Base-by-base conservation (phyloP, 2,797 vertebrate genomes). In the Eutrigla gurnardus region DNA sequence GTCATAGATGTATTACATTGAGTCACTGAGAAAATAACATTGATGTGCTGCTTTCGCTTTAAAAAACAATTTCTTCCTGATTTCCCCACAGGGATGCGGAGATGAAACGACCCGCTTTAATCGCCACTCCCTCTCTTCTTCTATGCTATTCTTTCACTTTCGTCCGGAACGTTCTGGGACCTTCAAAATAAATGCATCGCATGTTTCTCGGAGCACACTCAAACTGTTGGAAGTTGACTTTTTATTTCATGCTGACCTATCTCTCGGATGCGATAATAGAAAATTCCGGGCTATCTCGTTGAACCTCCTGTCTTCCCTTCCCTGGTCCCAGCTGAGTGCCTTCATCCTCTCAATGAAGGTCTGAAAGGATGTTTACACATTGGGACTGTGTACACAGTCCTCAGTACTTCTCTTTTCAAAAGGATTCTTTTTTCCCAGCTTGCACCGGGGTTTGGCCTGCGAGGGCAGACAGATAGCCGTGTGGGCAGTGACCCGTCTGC, bases 331-430 rank as follows among this genome's bases (percentile, higher is more conserved):
- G 79, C 71, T 81, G 88, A 85, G 78, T 61, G 86, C 81, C 86
- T 91, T 91, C 86, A 84, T 85, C 83, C 69, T 90, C 82, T 80
- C 76, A 65, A 52, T 72, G 59, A 91, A 81, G 85, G 80, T 79
- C 67, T 80, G 86, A 91, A 89, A 81, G 80, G 72, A 76, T 91
- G 87, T 91, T 94, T 92, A 87, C 89, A 88, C 84, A 84, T 66
- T 14, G 65, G 73, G 73, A 66, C 69, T 85, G 78, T 84, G 75
- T 73, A 77, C 77, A 83, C 58, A 77, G 76, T 83, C 70, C 37
- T 81, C 65, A 13, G 62, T 75, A 76, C 71, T 83, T 71, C 59
- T 74, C 65, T 72, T 73, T 85, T 54, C 86, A 80, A 84, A 89
- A 81, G 72, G 70, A 53, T 68, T 73, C 53, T 76, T 80, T 84